These are phyloP conservation scores for Salvator merianae DNA, from an alignment of 2,113 vertebrate species.

Conservation along the genomic window DNA sequence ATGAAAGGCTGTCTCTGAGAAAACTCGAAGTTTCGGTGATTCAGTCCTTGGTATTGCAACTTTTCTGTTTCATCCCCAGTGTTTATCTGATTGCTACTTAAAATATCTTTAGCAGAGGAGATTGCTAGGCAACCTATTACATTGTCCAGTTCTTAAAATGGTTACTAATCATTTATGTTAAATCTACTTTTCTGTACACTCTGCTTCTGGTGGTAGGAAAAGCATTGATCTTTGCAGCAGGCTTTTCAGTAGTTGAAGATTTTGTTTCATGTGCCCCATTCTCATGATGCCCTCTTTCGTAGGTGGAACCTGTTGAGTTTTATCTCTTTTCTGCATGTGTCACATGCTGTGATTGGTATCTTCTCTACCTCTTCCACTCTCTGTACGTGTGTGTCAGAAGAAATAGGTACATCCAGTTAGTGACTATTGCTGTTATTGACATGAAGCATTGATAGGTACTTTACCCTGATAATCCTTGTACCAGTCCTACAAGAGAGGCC, in stretches of 20 bases:
- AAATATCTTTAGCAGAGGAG: constrained; percentile 12
- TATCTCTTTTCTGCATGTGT: background rate
- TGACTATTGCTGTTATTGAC: too few relatives aligned
- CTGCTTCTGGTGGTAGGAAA: background rate
- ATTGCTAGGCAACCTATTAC: constrained; percentile 22
- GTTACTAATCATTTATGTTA: constrained; percentile 7
- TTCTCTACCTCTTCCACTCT: background rate
- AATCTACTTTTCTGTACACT: background rate
- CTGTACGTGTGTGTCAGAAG: background rate
- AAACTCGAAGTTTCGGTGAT: background rate
- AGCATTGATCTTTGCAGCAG: background rate
- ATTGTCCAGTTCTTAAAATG: background rate
- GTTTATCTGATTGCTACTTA: constrained; percentile 16
- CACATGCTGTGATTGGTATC: background rate
- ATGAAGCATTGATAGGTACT: background rate
- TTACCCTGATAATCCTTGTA: background rate
- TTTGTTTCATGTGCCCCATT: background rate
- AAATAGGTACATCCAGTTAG: background rate
- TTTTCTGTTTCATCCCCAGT: background rate
- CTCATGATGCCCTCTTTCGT: background rate
- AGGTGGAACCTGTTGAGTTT: background rate
- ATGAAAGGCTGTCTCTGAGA: background rate
- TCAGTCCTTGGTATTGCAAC: background rate
- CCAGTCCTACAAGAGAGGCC: background rate
- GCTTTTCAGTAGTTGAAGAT: background rate